Conservation (phyloP, 1,140 invertebrate species). For the Saxidomus purpurata region DNA sequence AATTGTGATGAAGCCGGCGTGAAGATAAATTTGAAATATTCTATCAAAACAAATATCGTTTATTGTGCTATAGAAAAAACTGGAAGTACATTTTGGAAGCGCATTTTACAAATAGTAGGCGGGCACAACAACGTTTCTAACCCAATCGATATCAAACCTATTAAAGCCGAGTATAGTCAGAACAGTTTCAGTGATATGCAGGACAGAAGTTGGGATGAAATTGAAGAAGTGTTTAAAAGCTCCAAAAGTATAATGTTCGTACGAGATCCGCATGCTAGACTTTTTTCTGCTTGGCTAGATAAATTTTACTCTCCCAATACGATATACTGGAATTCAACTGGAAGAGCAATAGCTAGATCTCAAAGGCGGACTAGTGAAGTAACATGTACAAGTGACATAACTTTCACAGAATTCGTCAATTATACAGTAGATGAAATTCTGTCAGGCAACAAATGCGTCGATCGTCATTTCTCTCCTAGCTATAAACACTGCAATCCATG, state of each 20-base stretch:
- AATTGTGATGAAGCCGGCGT: neutral
- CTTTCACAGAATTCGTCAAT: conserved; percentile 50
- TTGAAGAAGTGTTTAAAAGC: neutral
- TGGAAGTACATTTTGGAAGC: conserved; percentile 15
- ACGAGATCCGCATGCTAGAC: conserved; percentile 42
- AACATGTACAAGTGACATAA: conserved; percentile 40
- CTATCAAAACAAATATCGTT: neutral
- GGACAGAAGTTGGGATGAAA: neutral
- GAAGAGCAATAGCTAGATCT: neutral
- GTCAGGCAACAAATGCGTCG: neutral
- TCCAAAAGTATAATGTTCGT: conserved; percentile 46
- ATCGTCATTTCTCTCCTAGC: conserved; percentile 45
- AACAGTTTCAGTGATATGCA: neutral
- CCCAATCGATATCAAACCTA: neutral
- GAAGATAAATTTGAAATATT: neutral
- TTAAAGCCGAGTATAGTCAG: neutral
- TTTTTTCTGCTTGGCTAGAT: conserved; percentile 61
- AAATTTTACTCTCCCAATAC: conserved; percentile 54
- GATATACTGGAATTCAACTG: conserved; percentile 39
- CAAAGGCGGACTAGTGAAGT: neutral
- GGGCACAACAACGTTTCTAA: neutral
- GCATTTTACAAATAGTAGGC: neutral
- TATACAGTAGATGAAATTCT: neutral
- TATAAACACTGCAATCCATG: conserved; percentile 50
- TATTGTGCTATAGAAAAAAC: conserved; percentile 16